phyloP scores from a whole-genome alignment of 2,113 vertebrate species.

The Rhinoderma darwinii region DNA sequence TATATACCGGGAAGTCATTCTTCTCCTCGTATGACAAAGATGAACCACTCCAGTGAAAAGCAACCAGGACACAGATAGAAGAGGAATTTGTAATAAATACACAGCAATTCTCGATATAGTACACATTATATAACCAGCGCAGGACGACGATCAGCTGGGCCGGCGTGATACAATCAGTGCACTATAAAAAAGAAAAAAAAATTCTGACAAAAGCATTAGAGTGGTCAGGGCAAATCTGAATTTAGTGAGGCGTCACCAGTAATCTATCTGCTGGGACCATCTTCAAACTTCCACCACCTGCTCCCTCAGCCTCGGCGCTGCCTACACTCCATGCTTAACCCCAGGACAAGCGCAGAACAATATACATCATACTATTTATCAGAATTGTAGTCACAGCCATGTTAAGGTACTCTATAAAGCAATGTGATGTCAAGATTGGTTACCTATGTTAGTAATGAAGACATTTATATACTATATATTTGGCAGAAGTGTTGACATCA shows the following conservation, averaged over 20 bases:
- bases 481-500: no score
- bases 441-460: no score
- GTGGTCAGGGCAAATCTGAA: constrained; percentile 60
- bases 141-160: background rate
- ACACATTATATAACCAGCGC: background rate
- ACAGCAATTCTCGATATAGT: background rate
- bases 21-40: background rate
- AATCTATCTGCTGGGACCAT: constrained; percentile 66
- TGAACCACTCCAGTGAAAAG: background rate
- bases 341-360: background rate
- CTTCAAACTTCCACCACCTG: constrained; percentile 69
- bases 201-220: constrained; percentile 8
- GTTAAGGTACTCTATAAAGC: no score
- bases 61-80: background rate
- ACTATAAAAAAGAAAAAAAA: background rate
- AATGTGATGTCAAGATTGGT: no score
- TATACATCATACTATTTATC: background rate
- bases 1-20: background rate
- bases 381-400: no score
- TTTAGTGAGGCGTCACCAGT: constrained; percentile 66
- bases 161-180: background rate
- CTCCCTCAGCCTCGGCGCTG: constrained; percentile 61
- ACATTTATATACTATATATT: no score
- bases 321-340: constrained; percentile 36
- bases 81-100: background rate